Evolutionary conservation across 1,140 invertebrate species (phyloP), one percentile per base, ranked within the genome.

Genomic region (Drosophila ohnishii): DNA sequence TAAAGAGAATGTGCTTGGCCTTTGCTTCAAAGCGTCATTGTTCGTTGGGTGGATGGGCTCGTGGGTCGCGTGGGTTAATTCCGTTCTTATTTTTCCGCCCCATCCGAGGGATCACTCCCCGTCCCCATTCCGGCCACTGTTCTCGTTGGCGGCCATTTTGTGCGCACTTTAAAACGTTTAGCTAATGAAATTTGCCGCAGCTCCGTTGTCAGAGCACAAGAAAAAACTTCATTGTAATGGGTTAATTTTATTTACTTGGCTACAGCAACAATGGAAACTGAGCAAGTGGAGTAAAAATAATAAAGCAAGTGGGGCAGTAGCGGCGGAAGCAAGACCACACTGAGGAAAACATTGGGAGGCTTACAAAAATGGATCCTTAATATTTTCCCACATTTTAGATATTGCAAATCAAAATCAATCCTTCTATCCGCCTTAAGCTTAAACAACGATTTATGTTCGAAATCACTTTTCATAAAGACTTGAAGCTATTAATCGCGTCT

Each of bases 1-100:
- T 83, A 62, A 86, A 83, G 81, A 83, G 83, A 86, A 86, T 88
- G 80, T 77, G 83, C 83, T 86, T 78, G 84, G 75, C 83, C 84
- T 73, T 87, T 73, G 83, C 84, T 69, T 88, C 83, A 86, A 86
- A 87, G 84, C 80, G 67, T 79, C 86, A 70, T 87, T 74, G 66
- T 62, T 76, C 25, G 56, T 19, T 47, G 67, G 66, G 59, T 76
- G 40, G 50, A 28, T 57, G 39, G 51, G 48, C 50, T n/a, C 9
- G 11, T 44, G 48, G 50, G 44, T 35, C 25, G 42, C 51, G 56
- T 58, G 51, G 53, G 53, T 53, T 67, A 50, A 67, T 65, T 70
- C 67, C 51, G 37, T 59, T 71, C 69, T 71, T 69, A 65, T 65
- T 74, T 65, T 34, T n/a, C 19, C 14, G 47, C 25, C 37, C 51